A percentile compares a stretch with the other conserved stretches of the same genome.
phyloP scores from a whole-genome alignment of 2,113 vertebrate genomes.

The Glaucomys volans region DNA sequence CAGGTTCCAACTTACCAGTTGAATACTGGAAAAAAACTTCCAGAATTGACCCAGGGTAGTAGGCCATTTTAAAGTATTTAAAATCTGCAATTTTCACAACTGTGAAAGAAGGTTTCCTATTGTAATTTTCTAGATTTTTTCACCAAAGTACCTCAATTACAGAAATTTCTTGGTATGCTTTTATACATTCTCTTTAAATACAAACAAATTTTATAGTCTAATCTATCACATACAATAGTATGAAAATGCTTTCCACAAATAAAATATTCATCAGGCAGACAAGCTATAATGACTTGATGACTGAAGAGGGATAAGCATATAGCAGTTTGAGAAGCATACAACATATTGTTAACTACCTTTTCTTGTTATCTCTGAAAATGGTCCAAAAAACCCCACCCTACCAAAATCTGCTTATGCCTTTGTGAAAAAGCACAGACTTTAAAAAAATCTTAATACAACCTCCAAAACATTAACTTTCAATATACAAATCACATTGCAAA shows the following conservation, averaged over 20 bases:
- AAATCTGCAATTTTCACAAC: neutral
- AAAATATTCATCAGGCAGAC: constrained; percentile 28
- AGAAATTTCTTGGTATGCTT: constrained; percentile 5
- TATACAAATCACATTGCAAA: constrained; percentile 45
- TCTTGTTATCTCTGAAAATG: constrained; percentile 27
- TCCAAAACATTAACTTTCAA: constrained; percentile 43
- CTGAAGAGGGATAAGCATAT: neutral
- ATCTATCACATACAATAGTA: neutral
- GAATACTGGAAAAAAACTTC: constrained; percentile 14
- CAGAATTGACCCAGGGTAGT: neutral
- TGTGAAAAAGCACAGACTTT: constrained; percentile 20
- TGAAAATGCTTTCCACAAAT: neutral
- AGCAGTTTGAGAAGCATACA: constrained; percentile 14
- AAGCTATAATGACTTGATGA: neutral
- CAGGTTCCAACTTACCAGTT: neutral
- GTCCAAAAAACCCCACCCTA: constrained; percentile 28
- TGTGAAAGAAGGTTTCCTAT: neutral
- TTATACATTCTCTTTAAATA: constrained; percentile 18
- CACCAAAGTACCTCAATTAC: neutral
- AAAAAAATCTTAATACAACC: constrained; percentile 19
- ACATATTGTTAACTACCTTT: neutral
- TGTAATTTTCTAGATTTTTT: constrained; percentile 35
- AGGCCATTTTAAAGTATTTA: neutral
- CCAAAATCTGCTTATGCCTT: constrained; percentile 30
- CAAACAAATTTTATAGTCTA: neutral